phyloP scores from a whole-genome alignment of 2,113 vertebrate genomes.

The Poecilia latipinna region DNA sequence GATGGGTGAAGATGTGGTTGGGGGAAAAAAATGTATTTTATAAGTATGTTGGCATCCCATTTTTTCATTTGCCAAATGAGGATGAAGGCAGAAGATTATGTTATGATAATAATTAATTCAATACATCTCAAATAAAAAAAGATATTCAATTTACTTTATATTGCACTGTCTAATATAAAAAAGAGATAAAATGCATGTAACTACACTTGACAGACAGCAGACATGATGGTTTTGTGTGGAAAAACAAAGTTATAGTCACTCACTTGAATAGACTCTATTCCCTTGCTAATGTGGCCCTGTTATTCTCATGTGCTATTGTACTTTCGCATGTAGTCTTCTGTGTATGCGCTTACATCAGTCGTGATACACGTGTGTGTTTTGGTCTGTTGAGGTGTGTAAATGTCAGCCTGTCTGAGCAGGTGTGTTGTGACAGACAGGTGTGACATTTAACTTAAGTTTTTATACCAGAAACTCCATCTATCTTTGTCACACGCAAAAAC shows the following conservation, averaged over 20 bases:
- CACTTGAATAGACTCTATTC: neutral
- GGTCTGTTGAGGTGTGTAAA: slow-evolving; percentile 69
- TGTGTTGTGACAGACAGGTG: slow-evolving; percentile 77
- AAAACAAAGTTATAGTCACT: neutral
- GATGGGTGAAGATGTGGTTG: too few relatives aligned
- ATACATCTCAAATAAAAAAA: too few relatives aligned
- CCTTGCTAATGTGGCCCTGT: slow-evolving; percentile 18
- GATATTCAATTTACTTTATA: too few relatives aligned
- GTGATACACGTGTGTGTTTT: slow-evolving; percentile 29
- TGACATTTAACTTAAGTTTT: slow-evolving; percentile 83
- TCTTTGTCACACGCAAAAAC: slow-evolving; percentile 58
- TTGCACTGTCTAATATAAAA: too few relatives aligned
- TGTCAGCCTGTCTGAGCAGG: slow-evolving; percentile 76
- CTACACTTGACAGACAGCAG: neutral
- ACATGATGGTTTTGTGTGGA: too few relatives aligned
- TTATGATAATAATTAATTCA: too few relatives aligned
- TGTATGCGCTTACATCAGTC: slow-evolving; percentile 11
- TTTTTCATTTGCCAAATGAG: too few relatives aligned
- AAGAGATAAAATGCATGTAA: too few relatives aligned
- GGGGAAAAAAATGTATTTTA: too few relatives aligned
- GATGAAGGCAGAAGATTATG: too few relatives aligned
- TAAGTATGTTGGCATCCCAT: too few relatives aligned
- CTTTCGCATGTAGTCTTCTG: slow-evolving; percentile 8
- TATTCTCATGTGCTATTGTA: slow-evolving; percentile 5
- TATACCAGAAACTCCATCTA: slow-evolving; percentile 70